These are phyloP conservation scores for Galbula dea DNA, from an alignment of 2,113 vertebrate species.

Conservation along the genomic window DNA sequence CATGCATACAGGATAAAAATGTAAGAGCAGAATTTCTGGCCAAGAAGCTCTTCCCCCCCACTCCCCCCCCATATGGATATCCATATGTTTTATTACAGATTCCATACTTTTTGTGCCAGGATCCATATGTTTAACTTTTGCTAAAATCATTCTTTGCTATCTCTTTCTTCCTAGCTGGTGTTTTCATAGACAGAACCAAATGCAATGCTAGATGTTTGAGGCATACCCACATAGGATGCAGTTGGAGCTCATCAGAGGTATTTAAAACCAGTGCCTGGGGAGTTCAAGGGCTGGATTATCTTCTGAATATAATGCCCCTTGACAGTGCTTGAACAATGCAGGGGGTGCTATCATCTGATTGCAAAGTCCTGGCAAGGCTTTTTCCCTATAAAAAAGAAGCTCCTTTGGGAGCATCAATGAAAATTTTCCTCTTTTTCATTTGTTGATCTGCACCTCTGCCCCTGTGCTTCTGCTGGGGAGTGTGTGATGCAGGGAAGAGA, in stretches of 20 bases:
- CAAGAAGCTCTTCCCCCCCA: not conserved
- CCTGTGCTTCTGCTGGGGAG: not conserved
- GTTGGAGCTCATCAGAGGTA: not conserved
- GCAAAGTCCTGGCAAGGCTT: not conserved
- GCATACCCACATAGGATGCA: not conserved
- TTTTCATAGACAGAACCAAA: slow-evolving; percentile 51
- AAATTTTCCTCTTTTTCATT: not conserved
- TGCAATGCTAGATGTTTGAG: not conserved
- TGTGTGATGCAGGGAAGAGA: not conserved
- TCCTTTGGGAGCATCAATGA: not conserved
- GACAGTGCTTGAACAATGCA: slow-evolving; percentile 8
- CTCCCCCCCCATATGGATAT: slow-evolving; percentile 62
- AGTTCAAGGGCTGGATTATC: slow-evolving; percentile 36
- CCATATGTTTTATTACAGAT: slow-evolving; percentile 79
- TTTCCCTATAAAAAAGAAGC: not conserved
- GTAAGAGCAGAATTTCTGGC: slow-evolving; percentile 69
- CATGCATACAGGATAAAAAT: slow-evolving; percentile 68
- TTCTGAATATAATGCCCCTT: slow-evolving; percentile 40
- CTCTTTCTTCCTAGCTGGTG: slow-evolving; percentile 67
- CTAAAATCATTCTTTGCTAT: slow-evolving; percentile 73
- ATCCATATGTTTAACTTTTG: slow-evolving; percentile 76
- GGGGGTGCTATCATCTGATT: slow-evolving; percentile 44
- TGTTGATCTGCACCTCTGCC: not conserved
- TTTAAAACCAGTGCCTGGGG: slow-evolving; percentile 25
- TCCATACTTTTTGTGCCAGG: slow-evolving; percentile 75